Evolutionary conservation across 2,113 vertebrate genomes (phyloP).

Genomic region (Phyllostomus hastatus): DNA sequence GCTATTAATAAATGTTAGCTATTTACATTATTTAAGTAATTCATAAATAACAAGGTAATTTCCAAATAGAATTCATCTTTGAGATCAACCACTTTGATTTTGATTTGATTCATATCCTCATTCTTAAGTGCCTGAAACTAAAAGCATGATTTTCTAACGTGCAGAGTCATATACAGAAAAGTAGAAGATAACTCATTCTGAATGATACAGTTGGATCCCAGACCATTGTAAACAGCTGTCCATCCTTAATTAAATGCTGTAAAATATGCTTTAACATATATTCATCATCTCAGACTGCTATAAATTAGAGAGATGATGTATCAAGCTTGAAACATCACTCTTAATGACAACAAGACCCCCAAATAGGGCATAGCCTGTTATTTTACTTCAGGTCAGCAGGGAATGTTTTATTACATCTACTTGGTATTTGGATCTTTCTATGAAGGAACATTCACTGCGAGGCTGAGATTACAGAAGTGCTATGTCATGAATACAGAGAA

Average conservation of each 20-base stretch:
- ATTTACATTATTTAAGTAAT: neutral
- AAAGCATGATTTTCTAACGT: neutral
- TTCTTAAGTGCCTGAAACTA: neutral
- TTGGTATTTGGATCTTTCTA: neutral
- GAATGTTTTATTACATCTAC: neutral
- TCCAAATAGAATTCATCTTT: neutral
- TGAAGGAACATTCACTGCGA: neutral
- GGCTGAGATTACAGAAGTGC: neutral
- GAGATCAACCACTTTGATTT: neutral
- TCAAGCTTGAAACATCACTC: neutral
- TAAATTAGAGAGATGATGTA: neutral
- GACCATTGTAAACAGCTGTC: neutral
- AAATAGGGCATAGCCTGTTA: neutral
- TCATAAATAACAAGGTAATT: neutral
- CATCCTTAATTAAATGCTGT: slow-evolving; percentile 29
- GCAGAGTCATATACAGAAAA: neutral
- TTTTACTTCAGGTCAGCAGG: neutral
- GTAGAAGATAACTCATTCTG: neutral
- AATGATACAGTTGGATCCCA: neutral
- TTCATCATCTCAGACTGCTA: neutral
- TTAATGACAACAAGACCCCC: neutral
- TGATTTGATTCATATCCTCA: neutral
- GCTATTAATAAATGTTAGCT: neutral
- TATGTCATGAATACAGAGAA: neutral
- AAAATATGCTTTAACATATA: neutral